These are phyloP conservation scores for Troilus luridus DNA, from an alignment of 2,888 invertebrate species.

Conservation along the genomic window DNA sequence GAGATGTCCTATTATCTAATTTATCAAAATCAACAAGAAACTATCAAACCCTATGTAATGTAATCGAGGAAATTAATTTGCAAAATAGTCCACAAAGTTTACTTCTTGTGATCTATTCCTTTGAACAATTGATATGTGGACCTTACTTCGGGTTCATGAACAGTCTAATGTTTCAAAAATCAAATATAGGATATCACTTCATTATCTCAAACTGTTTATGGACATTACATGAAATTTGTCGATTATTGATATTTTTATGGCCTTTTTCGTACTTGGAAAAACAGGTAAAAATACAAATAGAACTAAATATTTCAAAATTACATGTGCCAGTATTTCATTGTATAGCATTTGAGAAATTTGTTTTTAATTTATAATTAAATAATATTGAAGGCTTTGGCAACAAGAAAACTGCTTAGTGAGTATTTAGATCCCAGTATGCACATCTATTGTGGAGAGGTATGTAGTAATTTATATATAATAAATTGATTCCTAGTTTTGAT, in stretches of 20 bases:
- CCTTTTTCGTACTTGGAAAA: conserved; percentile 27
- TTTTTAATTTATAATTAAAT: neutral
- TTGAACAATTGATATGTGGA: conserved; percentile 39
- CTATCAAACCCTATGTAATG: conserved; percentile 3
- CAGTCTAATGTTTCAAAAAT: neutral
- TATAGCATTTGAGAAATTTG: neutral
- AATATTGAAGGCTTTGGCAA: neutral
- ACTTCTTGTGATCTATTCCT: neutral
- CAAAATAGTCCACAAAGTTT: conserved; percentile 10
- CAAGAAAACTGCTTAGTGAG: neutral
- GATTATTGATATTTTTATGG: conserved; percentile 16
- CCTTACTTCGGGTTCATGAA: conserved; percentile 20
- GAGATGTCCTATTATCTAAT: neutral
- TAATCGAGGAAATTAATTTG: conserved; percentile 1
- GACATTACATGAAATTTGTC: neutral
- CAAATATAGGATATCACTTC: neutral
- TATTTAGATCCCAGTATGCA: conserved; percentile 39
- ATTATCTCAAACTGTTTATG: neutral
- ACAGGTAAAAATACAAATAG: neutral
- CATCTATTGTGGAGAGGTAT: neutral
- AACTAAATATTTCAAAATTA: neutral
- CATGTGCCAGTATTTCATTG: neutral
- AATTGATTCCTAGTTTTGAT: neutral
- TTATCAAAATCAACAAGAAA: neutral
- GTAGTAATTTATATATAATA: neutral